Evolutionary conservation across 2,888 invertebrate genomes (phyloP).

Genomic region (Philhelius pedissequus): DNA sequence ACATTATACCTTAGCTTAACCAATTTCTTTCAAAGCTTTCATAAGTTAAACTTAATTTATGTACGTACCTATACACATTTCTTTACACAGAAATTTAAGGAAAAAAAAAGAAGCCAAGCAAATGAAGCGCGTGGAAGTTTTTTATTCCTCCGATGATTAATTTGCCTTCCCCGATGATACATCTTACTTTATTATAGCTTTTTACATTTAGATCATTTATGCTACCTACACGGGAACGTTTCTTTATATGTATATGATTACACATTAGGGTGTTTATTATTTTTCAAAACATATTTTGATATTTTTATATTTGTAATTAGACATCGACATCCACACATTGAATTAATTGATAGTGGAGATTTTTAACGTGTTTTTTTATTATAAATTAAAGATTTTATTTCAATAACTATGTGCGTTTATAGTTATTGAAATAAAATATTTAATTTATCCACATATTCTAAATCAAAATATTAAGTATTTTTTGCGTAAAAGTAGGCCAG

Average conservation of each 20-base stretch:
- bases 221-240: neutral
- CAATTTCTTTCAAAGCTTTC: neutral
- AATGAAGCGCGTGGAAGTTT: slow-evolving; percentile 18
- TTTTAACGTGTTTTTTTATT: too few species aligned
- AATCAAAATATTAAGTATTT: too few species aligned
- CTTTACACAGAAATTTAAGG: neutral
- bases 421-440: too few species aligned
- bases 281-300: too few species aligned
- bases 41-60: neutral
- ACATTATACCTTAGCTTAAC: neutral
- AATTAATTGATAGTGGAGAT: too few species aligned
- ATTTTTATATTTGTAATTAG: too few species aligned
- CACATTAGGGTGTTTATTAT: too few species aligned
- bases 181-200: neutral
- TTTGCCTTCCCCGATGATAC: slow-evolving; percentile 26
- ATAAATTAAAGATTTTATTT: too few species aligned
- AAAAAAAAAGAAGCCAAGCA: neutral
- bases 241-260: neutral
- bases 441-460: too few species aligned
- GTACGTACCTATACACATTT: neutral
- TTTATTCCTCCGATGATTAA: slow-evolving; percentile 53
- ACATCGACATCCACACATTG: too few species aligned
- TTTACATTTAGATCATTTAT: neutral
- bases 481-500: too few species aligned
- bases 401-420: too few species aligned